phyloP scores from a whole-genome alignment of 2,797 vertebrate genomes.

The Crenuchus spilurus region DNA sequence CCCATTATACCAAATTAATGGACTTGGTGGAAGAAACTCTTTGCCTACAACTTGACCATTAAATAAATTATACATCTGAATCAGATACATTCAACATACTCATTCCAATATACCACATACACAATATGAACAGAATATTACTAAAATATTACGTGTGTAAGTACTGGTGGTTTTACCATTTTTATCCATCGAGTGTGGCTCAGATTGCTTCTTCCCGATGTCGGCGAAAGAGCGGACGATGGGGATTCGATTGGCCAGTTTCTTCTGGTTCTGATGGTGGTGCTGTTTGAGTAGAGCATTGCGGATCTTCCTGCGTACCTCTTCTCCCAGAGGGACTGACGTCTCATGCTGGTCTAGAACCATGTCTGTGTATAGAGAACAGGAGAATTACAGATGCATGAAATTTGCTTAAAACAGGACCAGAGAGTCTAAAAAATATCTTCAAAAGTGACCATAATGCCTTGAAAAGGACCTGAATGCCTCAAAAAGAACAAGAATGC shows the following conservation, averaged over 20 bases:
- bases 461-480: no score
- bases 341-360: constrained; percentile 94
- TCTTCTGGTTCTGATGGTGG: constrained; percentile 99
- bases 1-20: no score
- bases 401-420: no score
- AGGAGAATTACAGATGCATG: neutral
- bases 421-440: no score
- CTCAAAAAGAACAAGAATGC: no score
- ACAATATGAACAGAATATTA: neutral
- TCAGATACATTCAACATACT: no score
- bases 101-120: neutral
- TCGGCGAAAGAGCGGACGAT: constrained; percentile 99
- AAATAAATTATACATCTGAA: no score
- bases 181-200: constrained; percentile 98
- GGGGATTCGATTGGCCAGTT: constrained; percentile 96
- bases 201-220: constrained; percentile 98
- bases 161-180: constrained; percentile 81
- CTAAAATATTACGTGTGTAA: neutral
- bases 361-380: constrained; percentile 82
- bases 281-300: constrained; percentile 95
- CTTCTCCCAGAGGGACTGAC: constrained; percentile 86
- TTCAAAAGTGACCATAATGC: no score
- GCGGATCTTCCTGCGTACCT: constrained; percentile 89
- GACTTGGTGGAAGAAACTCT: no score
- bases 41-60: no score